A percentile compares a stretch with the other conserved stretches of the same genome.
phyloP scores from a whole-genome alignment of 1,140 invertebrate species.

The Ganaspis sp. region DNA sequence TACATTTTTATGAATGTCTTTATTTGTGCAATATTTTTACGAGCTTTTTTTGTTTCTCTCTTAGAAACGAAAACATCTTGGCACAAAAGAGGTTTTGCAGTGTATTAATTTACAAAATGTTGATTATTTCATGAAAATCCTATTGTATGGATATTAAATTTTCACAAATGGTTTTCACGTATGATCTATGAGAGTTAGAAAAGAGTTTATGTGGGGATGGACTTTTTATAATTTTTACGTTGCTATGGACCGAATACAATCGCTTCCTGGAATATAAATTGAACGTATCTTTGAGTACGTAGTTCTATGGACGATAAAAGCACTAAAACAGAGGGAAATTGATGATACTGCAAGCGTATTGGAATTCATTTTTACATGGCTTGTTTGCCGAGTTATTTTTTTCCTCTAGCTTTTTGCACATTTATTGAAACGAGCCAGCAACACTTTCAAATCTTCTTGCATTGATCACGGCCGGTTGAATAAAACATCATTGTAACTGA shows the following conservation, averaged over 20 bases:
- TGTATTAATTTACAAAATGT: too few relatives aligned
- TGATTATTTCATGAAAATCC: too few relatives aligned
- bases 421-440: not conserved
- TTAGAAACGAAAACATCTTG: too few relatives aligned
- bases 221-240: not conserved
- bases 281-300: not conserved
- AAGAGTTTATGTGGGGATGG: too few relatives aligned
- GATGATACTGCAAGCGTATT: constrained; percentile 27
- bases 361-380: constrained; percentile 42
- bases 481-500: constrained; percentile 14
- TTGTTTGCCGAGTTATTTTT: constrained; percentile 36
- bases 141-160: too few relatives aligned
- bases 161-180: too few relatives aligned
- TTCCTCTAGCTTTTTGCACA: not conserved
- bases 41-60: too few relatives aligned
- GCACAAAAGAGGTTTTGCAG: too few relatives aligned
- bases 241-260: not conserved
- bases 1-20: too few relatives aligned
- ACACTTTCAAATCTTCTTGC: constrained; percentile 4
- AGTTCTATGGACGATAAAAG: not conserved
- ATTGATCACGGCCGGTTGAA: not conserved
- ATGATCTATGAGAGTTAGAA: too few relatives aligned
- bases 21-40: too few relatives aligned
- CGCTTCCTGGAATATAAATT: not conserved
- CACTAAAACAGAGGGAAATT: constrained; percentile 27